Evolutionary conservation across 2,888 invertebrate genomes (phyloP).

Genomic region (Polymixis flavicincta): DNA sequence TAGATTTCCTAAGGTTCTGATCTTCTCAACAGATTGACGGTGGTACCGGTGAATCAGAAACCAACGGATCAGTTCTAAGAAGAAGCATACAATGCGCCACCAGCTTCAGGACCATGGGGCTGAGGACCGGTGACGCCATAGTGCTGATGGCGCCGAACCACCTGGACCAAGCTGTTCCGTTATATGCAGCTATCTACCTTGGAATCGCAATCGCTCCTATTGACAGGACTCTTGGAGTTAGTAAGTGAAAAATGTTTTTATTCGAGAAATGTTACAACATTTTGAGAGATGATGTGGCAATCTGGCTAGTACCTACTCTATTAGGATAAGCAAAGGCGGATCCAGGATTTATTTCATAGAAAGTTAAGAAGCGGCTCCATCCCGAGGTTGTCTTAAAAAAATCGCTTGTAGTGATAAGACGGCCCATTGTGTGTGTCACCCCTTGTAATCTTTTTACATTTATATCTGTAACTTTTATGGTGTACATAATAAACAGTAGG

Average conservation of each 20-base stretch:
- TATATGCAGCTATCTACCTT: slow-evolving; percentile 83
- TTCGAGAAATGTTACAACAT: neutral
- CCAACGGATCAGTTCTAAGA: slow-evolving; percentile 77
- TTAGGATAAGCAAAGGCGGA: too few relatives aligned
- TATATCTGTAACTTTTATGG: too few relatives aligned
- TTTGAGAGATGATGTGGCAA: neutral
- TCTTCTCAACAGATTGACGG: slow-evolving; percentile 78
- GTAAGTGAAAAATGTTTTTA: slow-evolving; percentile 34
- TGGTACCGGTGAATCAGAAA: slow-evolving; percentile 80
- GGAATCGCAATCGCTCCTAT: slow-evolving; percentile 76
- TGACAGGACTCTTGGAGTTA: slow-evolving; percentile 44
- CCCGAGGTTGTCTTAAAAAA: too few relatives aligned
- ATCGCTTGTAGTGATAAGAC: too few relatives aligned
- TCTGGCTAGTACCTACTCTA: neutral
- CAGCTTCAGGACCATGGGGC: slow-evolving; percentile 76
- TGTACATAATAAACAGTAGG: neutral
- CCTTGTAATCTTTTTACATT: too few relatives aligned
- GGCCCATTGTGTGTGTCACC: too few relatives aligned
- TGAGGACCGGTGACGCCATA: slow-evolving; percentile 81
- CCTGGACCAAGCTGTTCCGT: slow-evolving; percentile 82
- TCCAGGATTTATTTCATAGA: too few relatives aligned
- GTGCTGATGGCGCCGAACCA: slow-evolving; percentile 83
- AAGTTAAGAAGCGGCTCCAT: too few relatives aligned
- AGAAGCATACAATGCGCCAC: slow-evolving; percentile 81
- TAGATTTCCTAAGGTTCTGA: neutral